phyloP scores from a whole-genome alignment of 2,797 vertebrate species.

The Sandelia bainsii region DNA sequence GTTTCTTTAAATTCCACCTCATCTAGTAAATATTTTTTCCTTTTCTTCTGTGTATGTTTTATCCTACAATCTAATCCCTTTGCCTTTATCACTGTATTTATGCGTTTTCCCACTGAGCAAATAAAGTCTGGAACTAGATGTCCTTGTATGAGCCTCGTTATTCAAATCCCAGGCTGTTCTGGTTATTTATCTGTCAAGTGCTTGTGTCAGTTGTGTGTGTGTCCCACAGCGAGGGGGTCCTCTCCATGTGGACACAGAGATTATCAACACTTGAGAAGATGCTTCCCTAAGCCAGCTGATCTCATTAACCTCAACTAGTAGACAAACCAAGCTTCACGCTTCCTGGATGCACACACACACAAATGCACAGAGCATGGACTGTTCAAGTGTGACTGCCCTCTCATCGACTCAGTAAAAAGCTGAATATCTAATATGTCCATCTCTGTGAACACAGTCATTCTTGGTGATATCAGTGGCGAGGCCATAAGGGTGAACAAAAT shows the following conservation, averaged over 20 bases:
- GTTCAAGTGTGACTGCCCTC: conserved; percentile 47
- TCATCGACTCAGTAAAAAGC: conserved; percentile 41
- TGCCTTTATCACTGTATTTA: conserved; percentile 13
- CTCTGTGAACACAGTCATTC: conserved; percentile 29
- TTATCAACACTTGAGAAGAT: conserved; percentile 65
- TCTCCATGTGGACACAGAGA: conserved; percentile 49
- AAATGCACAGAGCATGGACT: conserved; percentile 9
- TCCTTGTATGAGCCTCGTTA: conserved; percentile 17
- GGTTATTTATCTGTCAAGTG: conserved; percentile 40
- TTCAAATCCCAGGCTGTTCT: conserved; percentile 33
- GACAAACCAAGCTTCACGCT: conserved; percentile 54
- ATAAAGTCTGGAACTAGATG: conserved; percentile 29
- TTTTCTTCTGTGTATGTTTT: conserved; percentile 11
- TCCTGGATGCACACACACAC: conserved; percentile 21
- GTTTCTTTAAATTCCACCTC: conserved; percentile 28
- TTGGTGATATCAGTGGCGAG: conserved; percentile 21
- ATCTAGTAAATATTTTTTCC: conserved; percentile 13
- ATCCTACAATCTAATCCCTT: conserved; percentile 16
- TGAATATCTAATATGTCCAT: conserved; percentile 31
- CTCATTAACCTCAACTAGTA: conserved; percentile 75
- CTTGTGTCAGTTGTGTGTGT: conserved; percentile 15
- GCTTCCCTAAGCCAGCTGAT: conserved; percentile 65
- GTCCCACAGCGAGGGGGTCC: conserved; percentile 28
- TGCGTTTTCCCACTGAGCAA: conserved; percentile 22
- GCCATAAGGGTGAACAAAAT: conserved; percentile 16